Conservation (phyloP, 2,797 vertebrate genomes). For the Typhlichthys eigenmanni region DNA sequence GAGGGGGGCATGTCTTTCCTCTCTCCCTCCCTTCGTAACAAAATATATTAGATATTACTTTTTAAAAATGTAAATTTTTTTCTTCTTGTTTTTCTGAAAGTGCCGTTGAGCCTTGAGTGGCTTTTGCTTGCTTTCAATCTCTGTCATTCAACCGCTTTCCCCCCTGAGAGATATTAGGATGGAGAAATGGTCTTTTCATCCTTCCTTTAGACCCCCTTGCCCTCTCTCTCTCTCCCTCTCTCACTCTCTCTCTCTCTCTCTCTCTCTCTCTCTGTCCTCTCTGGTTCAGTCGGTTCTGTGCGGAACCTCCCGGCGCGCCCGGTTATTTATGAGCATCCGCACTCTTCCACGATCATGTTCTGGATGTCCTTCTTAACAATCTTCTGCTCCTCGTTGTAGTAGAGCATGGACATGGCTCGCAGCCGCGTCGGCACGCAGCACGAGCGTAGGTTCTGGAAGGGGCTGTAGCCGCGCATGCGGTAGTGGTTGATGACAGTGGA, state of each 20-base stretch:
- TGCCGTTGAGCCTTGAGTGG: slow-evolving; percentile 63
- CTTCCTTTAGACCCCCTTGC: background rate
- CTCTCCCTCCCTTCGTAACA: slow-evolving; percentile 74
- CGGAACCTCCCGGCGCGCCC: background rate
- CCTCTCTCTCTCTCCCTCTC: slow-evolving; percentile 7
- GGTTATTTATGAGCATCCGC: slow-evolving; percentile 88
- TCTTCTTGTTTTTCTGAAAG: slow-evolving; percentile 70
- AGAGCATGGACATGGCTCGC: slow-evolving; percentile 98
- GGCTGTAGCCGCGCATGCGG: slow-evolving; percentile 91
- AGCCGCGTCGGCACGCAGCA: slow-evolving; percentile 96
- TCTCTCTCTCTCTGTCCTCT: slow-evolving; percentile 15
- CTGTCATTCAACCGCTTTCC: slow-evolving; percentile 11
- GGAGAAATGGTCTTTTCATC: slow-evolving; percentile 10
- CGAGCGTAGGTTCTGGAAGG: slow-evolving; percentile 93
- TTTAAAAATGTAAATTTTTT: slow-evolving; percentile 44
- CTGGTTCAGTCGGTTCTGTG: slow-evolving; percentile 16
- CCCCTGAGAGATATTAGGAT: slow-evolving; percentile 28
- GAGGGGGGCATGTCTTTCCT: slow-evolving; percentile 63
- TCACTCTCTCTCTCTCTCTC: slow-evolving; percentile 31
- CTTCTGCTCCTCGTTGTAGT: slow-evolving; percentile 96
- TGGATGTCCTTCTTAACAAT: slow-evolving; percentile 99
- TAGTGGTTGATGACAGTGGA: slow-evolving; percentile 98
- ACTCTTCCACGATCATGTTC: slow-evolving; percentile 99
- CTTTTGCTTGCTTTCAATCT: background rate
- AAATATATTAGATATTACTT: slow-evolving; percentile 83